Base-by-base conservation (phyloP, 2,888 invertebrate species). In the Hermaeophaga mercurialis region DNA sequence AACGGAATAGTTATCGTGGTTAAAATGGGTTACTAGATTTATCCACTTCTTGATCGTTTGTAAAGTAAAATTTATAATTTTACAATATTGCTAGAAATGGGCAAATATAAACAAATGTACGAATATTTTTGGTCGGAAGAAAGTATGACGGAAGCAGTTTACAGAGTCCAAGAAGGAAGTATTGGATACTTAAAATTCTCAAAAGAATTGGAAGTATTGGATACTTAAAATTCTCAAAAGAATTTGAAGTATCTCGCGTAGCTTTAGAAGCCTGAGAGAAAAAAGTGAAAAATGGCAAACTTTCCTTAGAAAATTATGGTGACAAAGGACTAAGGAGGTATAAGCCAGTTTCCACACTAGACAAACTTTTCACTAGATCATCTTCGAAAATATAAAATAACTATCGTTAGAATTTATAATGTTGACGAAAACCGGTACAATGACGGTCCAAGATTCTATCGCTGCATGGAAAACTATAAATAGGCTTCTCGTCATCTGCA, bases 141-240 rank as follows among this genome's bases (percentile, higher is more conserved):
- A 9, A 28, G 28, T 28, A 28, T 28, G 28, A 22, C 5, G 7
- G 22, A 22, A 7, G 22, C 22, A 22, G 22, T 22, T 5, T 5
- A 22, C 22, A 22, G n/a, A 28, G 28, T 9, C 28, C 9, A 8
- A 9, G 28, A 28, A 28, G 9, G 28, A 28, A 28, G 28, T 28
- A 28, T 28, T 44, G 52, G 45, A 18, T 52, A 26, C 24, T 44
- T 47, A 17, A 48, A 47, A 17, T 3, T 44, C 14, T 49, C 45
- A 9, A 52, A 52, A 45, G 44, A 52, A 45, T 52, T 24, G 28
- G 52, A 47, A n/a, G 52, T 52, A 48, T 28, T 44, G 52, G 45
- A 18, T 52, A 26, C 24, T 44, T 47, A 17, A 48, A 47, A 17
- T 3, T 44, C 14, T 49, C 45, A 9, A 52, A 52, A 45, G 44